Evolutionary conservation across 1,140 invertebrate species (phyloP), one percentile per base, ranked within the genome.

Genomic region (Euwallacea fornicatus): DNA sequence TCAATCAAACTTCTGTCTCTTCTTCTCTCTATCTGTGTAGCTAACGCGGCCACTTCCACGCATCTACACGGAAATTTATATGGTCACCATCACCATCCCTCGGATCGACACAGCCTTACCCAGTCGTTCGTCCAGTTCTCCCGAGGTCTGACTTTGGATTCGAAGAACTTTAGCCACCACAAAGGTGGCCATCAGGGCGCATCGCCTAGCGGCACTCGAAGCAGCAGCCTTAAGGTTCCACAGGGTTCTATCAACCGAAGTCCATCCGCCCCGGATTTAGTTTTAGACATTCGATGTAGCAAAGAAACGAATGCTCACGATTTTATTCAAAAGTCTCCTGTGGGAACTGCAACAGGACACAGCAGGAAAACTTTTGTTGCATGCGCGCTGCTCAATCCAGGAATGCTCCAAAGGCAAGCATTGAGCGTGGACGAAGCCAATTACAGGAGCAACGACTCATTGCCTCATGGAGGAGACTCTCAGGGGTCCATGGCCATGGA

Each of bases 401-500:
- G 86, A 69, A 73, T 87, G 42, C 73, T 87, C 3, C 85, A 86
- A 65, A 81, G 87, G 69, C 87, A 89, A 66, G 87, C 88, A 6
- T 74, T 89, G 2, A 88, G 87, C 2, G 85, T 89, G 8, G 88
- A 89, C 72, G 85, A 86, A 76, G 78, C 79, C 0, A 83, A 82
- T 4, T 81, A 79, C 59, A 55, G 62, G 55, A 84, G 83, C 72
- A 77, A 85, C 73, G 83, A 86, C 58, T 82, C 84, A 7, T 80
- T 83, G 73, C 82, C 87, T 73, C 82, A 87, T 81, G 55, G 84
- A 84, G 73, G 85, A 82, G 75, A 88, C 84, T 47, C 90, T 85
- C 72, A 89, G 88, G 81, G 88, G 83, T 21, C 90, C 0, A 87
- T 92, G 85, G 89, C 89, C 6, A 83, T 92, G 83, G 90, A 92